Conservation (phyloP, 2,797 vertebrate genomes). For the Halcyon leucocephala region DNA sequence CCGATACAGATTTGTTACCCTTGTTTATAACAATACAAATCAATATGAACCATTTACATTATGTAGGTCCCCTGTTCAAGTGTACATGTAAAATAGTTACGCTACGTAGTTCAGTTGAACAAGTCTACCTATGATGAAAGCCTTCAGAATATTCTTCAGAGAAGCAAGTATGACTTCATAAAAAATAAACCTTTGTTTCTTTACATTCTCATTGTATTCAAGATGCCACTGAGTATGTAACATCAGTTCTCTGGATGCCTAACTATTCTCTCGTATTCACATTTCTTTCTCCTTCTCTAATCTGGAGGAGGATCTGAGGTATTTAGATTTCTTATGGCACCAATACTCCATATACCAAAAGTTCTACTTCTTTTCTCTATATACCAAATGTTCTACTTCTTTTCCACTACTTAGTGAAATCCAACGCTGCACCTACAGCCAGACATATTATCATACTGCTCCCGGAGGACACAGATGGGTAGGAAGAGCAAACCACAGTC, state of each 20-base stretch:
- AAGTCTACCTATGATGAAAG: not conserved
- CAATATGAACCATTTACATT: not conserved
- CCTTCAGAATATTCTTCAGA: not conserved
- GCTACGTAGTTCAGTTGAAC: not conserved
- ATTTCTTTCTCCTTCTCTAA: not conserved
- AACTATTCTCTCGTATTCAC: not conserved
- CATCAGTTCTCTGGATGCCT: not conserved
- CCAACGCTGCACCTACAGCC: fast-evolving
- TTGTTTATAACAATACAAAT: not conserved
- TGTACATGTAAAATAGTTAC: not conserved
- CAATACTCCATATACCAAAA: not conserved
- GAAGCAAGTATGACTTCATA: not conserved
- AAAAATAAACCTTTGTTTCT: not conserved
- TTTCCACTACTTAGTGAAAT: not conserved
- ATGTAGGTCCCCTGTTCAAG: not conserved
- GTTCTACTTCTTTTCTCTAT: not conserved
- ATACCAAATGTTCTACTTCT: not conserved
- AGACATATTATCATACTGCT: not conserved
- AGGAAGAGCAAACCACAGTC: not conserved
- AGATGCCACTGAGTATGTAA: not conserved
- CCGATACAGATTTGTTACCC: not conserved
- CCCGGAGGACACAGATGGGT: not conserved
- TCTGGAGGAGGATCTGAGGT: not conserved
- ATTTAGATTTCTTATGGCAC: not conserved
- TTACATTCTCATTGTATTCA: not conserved